Evolutionary conservation across 2,797 vertebrate species (phyloP), one percentile per base, ranked within the genome.

Genomic region (Eupleurogrammus muticus): DNA sequence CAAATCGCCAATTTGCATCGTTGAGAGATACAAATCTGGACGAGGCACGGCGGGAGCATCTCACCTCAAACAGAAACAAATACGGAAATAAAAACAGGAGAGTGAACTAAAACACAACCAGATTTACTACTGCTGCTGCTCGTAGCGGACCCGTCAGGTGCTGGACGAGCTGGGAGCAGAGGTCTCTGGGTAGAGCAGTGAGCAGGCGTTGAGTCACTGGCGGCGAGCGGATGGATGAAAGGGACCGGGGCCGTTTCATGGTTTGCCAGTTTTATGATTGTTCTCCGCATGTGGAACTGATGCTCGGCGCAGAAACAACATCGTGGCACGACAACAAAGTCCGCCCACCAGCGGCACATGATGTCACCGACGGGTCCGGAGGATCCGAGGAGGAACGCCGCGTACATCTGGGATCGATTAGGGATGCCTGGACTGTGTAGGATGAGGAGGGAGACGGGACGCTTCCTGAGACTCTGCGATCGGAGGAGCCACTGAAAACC

Each of bases 201-300:
- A 79, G 60, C 24, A 9, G 55, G 63, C 0, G 46, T 28, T 67
- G 17, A 78, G 85, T 81, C 77, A 80, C 44, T 16, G 66, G 20
- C 2, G n/a, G 60, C 5, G 21, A 50, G 61, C 5, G 7, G 56
- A 48, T 32, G 60, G 55, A 88, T 82, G 66, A 90, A 83, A 76
- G 75, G 73, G 52, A 10, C n/a, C 2, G 1, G 5, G 23, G 42
- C 1, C 8, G 71, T 77, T 66, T 75, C 49, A 68, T 66, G 58
- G 78, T 73, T 40, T 19, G 75, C 79, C 82, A 80, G 77, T 47
- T 77, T 69, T 54, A 64, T 61, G 49, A 75, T 70, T 57, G 73
- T 63, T 80, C 61, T 69, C 70, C 66, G 79, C 67, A 38, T 60
- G 66, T 71, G 64, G 62, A 75, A 28, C 5, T 28, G n/a, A 65